Conservation (phyloP, 2,797 vertebrate genomes). For the Parauchenoglanis ngamensis region DNA sequence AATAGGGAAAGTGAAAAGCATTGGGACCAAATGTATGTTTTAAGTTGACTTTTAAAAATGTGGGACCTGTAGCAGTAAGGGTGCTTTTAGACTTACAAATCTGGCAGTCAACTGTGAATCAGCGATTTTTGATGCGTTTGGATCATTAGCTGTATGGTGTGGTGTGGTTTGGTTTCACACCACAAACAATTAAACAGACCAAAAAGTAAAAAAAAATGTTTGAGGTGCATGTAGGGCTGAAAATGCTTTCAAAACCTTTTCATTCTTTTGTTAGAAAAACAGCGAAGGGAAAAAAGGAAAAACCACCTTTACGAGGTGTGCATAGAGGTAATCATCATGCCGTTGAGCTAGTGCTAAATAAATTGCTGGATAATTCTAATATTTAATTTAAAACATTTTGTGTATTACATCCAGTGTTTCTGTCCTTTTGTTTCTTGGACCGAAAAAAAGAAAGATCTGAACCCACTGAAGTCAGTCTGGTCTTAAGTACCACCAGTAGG, state of each 20-base stretch:
- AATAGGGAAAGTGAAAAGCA: neutral
- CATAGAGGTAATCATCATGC: neutral
- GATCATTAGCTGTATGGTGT: neutral
- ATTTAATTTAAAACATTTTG: neutral
- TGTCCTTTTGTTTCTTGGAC: neutral
- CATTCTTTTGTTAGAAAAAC: neutral
- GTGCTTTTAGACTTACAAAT: too few species aligned
- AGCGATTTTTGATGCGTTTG: neutral
- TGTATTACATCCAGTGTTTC: neutral
- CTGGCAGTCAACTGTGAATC: neutral
- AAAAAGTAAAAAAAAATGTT: neutral
- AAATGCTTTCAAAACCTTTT: neutral
- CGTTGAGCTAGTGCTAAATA: neutral
- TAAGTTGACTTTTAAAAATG: neutral
- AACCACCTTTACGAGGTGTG: neutral
- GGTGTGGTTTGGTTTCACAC: neutral
- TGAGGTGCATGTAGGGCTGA: neutral
- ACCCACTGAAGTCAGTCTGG: neutral
- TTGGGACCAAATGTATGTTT: neutral
- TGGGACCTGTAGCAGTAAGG: neutral
- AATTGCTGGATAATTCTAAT: neutral
- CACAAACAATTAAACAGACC: neutral
- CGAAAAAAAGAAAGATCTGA: neutral
- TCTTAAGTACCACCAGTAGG: too few species aligned
- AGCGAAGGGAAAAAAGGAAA: neutral